Percentiles rank a stretch among this genome's conserved stretches.
These are phyloP conservation scores for Apaloderma vittatum DNA, from an alignment of 2,113 vertebrate species.

Conservation along the genomic window DNA sequence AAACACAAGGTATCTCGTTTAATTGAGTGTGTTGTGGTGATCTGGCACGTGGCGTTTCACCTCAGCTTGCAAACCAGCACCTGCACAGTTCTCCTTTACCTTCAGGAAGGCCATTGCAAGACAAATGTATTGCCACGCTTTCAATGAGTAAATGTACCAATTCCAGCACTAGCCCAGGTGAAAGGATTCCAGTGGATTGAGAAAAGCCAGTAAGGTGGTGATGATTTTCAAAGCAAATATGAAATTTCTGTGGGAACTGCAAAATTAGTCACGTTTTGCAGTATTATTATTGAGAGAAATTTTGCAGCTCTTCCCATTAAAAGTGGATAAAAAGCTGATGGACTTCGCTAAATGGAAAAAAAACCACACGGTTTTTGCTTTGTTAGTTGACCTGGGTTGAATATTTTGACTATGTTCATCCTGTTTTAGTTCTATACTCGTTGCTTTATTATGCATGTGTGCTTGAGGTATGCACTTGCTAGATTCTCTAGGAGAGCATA, in stretches of 20 bases:
- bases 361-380: not conserved
- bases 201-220: not conserved
- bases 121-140: not conserved
- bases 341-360: not conserved
- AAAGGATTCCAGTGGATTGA: not conserved
- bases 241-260: not conserved
- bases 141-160: not conserved
- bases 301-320: not conserved
- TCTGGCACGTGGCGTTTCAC: not conserved
- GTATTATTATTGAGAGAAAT: not conserved
- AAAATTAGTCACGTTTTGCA: not conserved
- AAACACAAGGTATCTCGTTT: conserved; percentile 85
- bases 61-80: not conserved
- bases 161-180: not conserved
- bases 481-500: not conserved
- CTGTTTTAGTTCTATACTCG: not conserved
- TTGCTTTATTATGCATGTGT: not conserved
- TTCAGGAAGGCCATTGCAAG: not conserved
- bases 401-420: not conserved
- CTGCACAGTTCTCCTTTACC: not conserved
- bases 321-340: not conserved
- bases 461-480: not conserved
- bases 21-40: not conserved
- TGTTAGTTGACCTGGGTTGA: not conserved
- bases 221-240: not conserved